A percentile compares a stretch with the other conserved stretches of the same genome.
Conservation (phyloP, 1,140 invertebrate genomes). For the Apolygus lucorum region DNA sequence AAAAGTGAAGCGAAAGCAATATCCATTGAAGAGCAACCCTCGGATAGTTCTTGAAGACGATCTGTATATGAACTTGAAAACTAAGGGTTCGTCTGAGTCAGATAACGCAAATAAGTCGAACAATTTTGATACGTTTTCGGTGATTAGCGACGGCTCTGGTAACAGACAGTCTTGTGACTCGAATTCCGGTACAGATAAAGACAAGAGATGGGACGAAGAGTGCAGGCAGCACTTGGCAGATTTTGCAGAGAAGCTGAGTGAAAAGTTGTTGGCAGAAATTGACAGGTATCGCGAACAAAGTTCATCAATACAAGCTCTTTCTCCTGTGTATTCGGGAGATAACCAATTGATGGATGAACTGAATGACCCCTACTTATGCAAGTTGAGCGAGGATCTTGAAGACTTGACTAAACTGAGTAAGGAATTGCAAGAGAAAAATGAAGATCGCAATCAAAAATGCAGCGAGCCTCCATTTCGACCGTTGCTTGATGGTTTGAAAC, state of each 20-base stretch:
- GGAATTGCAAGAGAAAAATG: conserved; percentile 43
- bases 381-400: conserved; percentile 46
- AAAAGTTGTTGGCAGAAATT: conserved; percentile 63
- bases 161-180: background rate
- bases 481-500: background rate
- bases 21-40: conserved; percentile 42
- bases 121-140: background rate
- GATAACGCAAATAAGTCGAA: background rate
- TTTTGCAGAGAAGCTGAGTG: conserved; percentile 64
- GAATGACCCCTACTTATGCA: conserved; percentile 49
- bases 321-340: background rate
- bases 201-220: conserved; percentile 48
- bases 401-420: conserved; percentile 48
- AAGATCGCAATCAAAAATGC: background rate
- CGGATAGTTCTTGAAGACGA: conserved; percentile 30
- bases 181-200: background rate
- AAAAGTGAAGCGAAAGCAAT: conserved; percentile 43
- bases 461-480: background rate
- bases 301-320: conserved; percentile 10
- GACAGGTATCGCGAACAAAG: conserved; percentile 50
- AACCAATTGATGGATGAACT: conserved; percentile 43
- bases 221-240: conserved; percentile 58
- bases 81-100: background rate
- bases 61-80: background rate
- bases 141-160: background rate